These are phyloP conservation scores for Ophonus ardosiacus DNA, from an alignment of 2,888 invertebrate genomes.

Conservation along the genomic window DNA sequence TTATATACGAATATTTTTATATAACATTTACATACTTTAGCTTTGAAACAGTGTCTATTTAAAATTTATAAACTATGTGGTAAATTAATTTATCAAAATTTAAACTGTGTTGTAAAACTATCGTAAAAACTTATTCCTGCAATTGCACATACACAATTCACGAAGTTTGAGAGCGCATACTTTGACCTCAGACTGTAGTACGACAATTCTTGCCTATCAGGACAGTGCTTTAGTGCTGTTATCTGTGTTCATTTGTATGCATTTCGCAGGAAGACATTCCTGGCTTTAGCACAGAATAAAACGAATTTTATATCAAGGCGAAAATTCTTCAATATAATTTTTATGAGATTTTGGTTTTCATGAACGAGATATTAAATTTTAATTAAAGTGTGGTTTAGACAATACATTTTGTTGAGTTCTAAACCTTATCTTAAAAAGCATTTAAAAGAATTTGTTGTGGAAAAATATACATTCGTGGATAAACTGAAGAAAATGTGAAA, in stretches of 20 bases:
- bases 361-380: slow-evolving; percentile 38
- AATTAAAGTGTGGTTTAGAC: slow-evolving; percentile 23
- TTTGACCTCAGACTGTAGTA: not conserved
- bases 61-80: not conserved
- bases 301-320: slow-evolving; percentile 33
- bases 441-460: no score
- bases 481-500: no score
- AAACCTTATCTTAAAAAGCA: not conserved
- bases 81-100: not conserved
- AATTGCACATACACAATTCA: slow-evolving; percentile 5
- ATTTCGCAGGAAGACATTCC: slow-evolving; percentile 7
- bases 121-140: not conserved
- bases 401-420: not conserved
- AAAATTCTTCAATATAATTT: slow-evolving; percentile 33
- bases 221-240: not conserved
- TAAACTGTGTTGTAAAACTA: not conserved
- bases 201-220: not conserved
- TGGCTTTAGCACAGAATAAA: slow-evolving; percentile 14
- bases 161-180: not conserved
- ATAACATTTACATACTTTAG: not conserved
- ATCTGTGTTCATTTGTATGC: slow-evolving; percentile 37
- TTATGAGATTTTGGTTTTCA: slow-evolving; percentile 22
- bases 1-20: not conserved
- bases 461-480: no score
- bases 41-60: not conserved